Evolutionary conservation across 1,140 invertebrate genomes (phyloP), one percentile per base, ranked within the genome.

Genomic region (Mactra quadrangularis): DNA sequence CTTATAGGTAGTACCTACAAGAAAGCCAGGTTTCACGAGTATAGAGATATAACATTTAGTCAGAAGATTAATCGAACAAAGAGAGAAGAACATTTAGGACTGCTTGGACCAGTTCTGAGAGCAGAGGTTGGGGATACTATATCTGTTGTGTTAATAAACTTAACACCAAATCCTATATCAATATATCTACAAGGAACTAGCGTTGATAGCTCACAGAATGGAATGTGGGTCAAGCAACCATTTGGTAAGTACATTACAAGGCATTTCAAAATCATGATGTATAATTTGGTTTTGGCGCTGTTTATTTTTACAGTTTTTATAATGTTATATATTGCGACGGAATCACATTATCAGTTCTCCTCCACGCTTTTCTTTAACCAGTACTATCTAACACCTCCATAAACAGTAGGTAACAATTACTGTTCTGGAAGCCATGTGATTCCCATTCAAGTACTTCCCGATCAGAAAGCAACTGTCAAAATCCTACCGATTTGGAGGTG

Each of bases 101-200:
- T 91, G 27, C 50, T 91, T 19, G 90, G 90, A 9, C 90, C 90
- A 0, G 83, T 91, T 45, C 85, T 91, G 13, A 85, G 87, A 45
- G 88, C 87, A 1, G 88, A 91, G 82, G 87, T 90, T 19, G 89
- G 89, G 0, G 90, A 91, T 15, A 82, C 79, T 3, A 71, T 91
- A 1, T 41, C 77, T 41, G 64, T 88, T 19, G 57, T 71, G 0
- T 62, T 88, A 19, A 66, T 64, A 1, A 88, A 88, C 75, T 83
- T 81, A 11, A 83, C 85, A n/a, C 35, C 62, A 4, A 52, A 33
- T 22, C 66, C 50, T 13, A 52, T 68, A 53, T 89, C 89, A 25
- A 82, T 90, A n/a, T 76, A 78, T 52, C 79, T 88, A 0, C 87
- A 89, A 53, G 87, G 87, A 3, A 84, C 85, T 25, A 64, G 70